Conservation (phyloP, 1,140 invertebrate genomes). For the Cephus cinctus region DNA sequence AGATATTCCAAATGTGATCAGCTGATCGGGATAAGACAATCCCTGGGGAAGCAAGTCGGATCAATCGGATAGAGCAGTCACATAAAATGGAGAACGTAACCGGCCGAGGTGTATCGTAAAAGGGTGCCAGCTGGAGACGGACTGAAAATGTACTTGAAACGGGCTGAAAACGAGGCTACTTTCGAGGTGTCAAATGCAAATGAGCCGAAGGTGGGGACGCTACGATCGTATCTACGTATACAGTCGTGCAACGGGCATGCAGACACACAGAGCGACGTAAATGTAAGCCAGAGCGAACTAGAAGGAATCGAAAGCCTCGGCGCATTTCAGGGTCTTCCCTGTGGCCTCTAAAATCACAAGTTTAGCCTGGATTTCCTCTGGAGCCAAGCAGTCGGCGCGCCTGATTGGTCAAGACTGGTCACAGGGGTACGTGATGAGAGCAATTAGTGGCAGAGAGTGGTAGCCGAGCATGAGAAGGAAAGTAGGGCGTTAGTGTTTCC, state of each 20-base stretch:
- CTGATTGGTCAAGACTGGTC: not conserved
- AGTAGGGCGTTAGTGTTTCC: conserved; percentile 7
- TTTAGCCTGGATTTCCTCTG: not conserved
- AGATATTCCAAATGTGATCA: too few species aligned
- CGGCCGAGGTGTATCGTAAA: too few species aligned
- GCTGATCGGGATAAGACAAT: too few species aligned
- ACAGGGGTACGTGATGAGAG: not conserved
- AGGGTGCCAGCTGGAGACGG: not conserved
- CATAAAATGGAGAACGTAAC: too few species aligned
- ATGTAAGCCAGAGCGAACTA: too few species aligned
- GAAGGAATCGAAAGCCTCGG: not conserved
- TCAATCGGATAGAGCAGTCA: too few species aligned
- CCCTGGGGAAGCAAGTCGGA: too few species aligned
- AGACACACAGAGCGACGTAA: too few species aligned
- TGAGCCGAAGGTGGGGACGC: not conserved
- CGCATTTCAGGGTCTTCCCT: conserved; percentile 7
- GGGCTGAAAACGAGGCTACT: not conserved
- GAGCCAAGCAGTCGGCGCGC: not conserved
- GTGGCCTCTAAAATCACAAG: not conserved
- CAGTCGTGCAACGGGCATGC: too few species aligned
- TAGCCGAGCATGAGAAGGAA: not conserved
- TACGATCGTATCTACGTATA: too few species aligned
- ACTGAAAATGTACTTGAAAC: not conserved
- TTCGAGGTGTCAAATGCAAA: conserved; percentile 1
- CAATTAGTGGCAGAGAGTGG: not conserved